These are phyloP conservation scores for Aplocera efformata DNA, from an alignment of 2,888 invertebrate species.

Conservation along the genomic window DNA sequence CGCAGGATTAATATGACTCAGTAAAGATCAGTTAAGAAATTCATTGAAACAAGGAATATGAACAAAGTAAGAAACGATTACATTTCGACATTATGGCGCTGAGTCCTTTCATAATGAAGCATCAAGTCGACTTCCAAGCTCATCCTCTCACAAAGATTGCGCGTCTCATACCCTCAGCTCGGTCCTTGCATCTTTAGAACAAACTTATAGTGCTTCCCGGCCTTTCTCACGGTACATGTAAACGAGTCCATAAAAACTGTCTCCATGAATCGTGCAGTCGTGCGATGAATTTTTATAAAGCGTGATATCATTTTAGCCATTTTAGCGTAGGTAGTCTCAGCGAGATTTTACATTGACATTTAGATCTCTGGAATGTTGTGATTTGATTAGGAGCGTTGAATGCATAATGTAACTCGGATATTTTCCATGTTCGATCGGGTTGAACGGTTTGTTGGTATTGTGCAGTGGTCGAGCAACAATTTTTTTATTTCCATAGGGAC, in stretches of 20 bases:
- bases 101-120: constrained; percentile 13
- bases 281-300: constrained; percentile 22
- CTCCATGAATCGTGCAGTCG: constrained; percentile 21
- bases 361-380: too few species aligned
- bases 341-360: constrained; percentile 1
- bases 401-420: too few species aligned
- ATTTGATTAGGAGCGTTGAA: too few species aligned
- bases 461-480: neutral
- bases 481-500: too few species aligned
- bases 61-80: constrained; percentile 2
- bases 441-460: constrained; percentile 2
- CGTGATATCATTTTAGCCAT: constrained; percentile 21
- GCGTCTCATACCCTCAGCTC: neutral
- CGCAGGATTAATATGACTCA: too few species aligned
- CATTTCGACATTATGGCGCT: constrained; percentile 2
- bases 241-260: constrained; percentile 23
- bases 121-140: constrained; percentile 3
- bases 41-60: too few species aligned
- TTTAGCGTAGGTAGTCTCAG: neutral
- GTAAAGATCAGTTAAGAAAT: too few species aligned
- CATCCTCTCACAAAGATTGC: constrained; percentile 13
- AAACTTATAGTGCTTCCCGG: constrained; percentile 16
- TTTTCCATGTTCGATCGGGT: neutral
- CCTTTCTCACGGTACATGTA: constrained; percentile 22
- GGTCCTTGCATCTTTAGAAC: constrained; percentile 8